These are phyloP conservation scores for Hydrozoanthus tunicans DNA, from an alignment of 64 coral and sea anemone species.

Conservation along the genomic window DNA sequence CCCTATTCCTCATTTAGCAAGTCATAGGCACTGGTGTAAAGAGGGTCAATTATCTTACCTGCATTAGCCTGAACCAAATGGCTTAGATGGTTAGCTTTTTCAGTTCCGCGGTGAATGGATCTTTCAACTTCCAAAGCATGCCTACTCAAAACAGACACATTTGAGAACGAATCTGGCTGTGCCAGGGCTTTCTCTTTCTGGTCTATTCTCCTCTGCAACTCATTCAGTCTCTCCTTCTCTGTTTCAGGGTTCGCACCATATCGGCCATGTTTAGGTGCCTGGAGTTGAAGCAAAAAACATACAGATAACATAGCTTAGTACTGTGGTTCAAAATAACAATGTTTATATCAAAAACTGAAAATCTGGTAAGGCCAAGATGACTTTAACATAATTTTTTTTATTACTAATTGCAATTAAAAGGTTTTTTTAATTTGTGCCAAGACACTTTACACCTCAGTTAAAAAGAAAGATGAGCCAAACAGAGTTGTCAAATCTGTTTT, in stretches of 20 bases:
- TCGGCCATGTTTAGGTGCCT: conserved; percentile 70
- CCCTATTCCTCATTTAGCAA: not conserved
- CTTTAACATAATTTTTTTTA: too few species aligned
- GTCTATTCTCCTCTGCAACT: conserved; percentile 78
- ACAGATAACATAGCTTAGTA: not conserved
- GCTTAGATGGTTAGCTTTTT: conserved; percentile 65
- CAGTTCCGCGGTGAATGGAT: conserved; percentile 91
- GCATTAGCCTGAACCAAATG: conserved; percentile 73
- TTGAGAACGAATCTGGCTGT: conserved; percentile 78
- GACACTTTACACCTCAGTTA: too few species aligned
- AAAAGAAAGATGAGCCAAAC: too few species aligned
- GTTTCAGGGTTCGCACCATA: conserved; percentile 78
- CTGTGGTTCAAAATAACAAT: too few species aligned
- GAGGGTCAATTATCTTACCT: not conserved
- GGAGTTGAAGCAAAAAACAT: not conserved
- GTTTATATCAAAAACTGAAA: too few species aligned
- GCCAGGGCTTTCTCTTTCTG: conserved; percentile 70
- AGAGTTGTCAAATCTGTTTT: too few species aligned
- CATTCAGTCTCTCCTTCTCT: conserved; percentile 66
- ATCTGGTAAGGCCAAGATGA: too few species aligned
- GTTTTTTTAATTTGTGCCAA: too few species aligned
- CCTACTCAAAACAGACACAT: conserved; percentile 84
- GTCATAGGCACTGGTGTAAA: not conserved
- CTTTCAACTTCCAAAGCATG: conserved; percentile 96
- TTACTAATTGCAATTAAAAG: too few species aligned